Evolutionary conservation across 1,140 invertebrate genomes (phyloP).

Genomic region (Philopotamus ludificatus): DNA sequence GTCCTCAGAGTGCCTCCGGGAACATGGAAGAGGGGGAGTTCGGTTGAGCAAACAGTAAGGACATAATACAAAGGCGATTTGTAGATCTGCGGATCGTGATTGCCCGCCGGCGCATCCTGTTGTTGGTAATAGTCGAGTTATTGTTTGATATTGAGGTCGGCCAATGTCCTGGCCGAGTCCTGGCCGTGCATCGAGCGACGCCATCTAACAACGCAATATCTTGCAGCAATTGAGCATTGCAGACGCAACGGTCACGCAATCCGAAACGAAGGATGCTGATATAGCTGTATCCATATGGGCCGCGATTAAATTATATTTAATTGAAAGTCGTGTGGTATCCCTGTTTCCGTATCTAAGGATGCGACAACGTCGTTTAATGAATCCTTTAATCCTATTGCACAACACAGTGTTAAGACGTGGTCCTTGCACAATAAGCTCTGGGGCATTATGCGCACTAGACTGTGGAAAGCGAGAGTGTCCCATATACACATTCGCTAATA

Average conservation of each 20-base stretch:
- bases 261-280: too few species aligned
- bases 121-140: slow-evolving; percentile 6
- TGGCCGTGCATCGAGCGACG: neutral
- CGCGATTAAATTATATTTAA: too few species aligned
- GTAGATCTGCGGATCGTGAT: slow-evolving; percentile 15
- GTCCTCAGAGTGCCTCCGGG: neutral
- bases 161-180: slow-evolving; percentile 12
- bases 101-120: slow-evolving; percentile 12
- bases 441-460: neutral
- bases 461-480: too few species aligned
- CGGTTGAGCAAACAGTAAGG: slow-evolving; percentile 13
- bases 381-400: slow-evolving; percentile 20
- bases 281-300: too few species aligned
- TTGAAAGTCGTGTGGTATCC: too few species aligned
- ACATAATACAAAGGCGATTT: slow-evolving; percentile 24
- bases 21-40: neutral
- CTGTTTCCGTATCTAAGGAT: too few species aligned
- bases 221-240: neutral
- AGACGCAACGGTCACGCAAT: too few species aligned
- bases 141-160: slow-evolving; percentile 24
- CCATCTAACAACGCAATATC: neutral
- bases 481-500: neutral
- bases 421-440: slow-evolving; percentile 8
- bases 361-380: neutral
- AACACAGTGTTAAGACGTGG: slow-evolving; percentile 2